Conservation (phyloP, 2,888 invertebrate genomes). For the Fissipunctia ypsillon region DNA sequence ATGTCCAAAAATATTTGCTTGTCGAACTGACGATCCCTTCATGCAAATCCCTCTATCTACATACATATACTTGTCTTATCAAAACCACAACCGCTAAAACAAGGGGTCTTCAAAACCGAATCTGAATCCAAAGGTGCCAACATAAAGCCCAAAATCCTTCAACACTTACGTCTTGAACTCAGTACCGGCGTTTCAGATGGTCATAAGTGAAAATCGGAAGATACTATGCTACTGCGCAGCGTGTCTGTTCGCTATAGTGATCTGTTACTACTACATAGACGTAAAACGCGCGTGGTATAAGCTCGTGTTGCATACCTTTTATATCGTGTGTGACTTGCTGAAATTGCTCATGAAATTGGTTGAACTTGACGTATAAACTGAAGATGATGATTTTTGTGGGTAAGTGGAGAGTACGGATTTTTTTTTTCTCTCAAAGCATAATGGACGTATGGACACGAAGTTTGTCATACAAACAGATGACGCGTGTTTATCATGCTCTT, state of each 20-base stretch:
- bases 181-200: constrained; percentile 81
- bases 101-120: constrained; percentile 44
- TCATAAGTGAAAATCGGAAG: constrained; percentile 81
- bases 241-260: constrained; percentile 73
- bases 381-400: constrained; percentile 72
- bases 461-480: background rate
- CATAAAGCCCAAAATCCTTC: constrained; percentile 51
- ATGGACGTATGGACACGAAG: too few species aligned
- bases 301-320: constrained; percentile 82
- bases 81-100: constrained; percentile 2
- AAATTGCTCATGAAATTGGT: constrained; percentile 86
- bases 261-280: constrained; percentile 81
- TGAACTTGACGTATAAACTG: constrained; percentile 78
- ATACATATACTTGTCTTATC: background rate
- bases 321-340: constrained; percentile 84
- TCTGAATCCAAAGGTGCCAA: constrained; percentile 16
- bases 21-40: constrained; percentile 1
- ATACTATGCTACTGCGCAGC: constrained; percentile 78
- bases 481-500: background rate
- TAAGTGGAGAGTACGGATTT: constrained; percentile 62
- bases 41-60: background rate
- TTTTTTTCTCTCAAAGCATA: background rate
- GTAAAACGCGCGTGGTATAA: constrained; percentile 85
- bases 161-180: constrained; percentile 42
- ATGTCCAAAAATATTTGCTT: background rate